A percentile compares a stretch with the other conserved stretches of the same genome.
phyloP scores from a whole-genome alignment of 1,140 invertebrate species.

The Drosophila sp. region DNA sequence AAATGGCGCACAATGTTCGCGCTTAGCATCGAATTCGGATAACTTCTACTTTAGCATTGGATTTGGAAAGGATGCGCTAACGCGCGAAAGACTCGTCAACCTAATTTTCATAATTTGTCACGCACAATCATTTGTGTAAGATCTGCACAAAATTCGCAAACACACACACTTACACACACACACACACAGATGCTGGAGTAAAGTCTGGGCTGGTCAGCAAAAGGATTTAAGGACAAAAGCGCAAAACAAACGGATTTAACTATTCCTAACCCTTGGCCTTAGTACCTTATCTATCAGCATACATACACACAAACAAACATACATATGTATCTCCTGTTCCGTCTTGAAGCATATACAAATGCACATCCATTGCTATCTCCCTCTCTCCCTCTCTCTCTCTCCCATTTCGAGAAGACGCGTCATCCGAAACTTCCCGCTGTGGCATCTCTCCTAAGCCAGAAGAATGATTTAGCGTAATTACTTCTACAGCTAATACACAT shows the following conservation, averaged over 20 bases:
- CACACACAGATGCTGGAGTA: background rate
- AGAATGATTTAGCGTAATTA: slow-evolving; percentile 48
- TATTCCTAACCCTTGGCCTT: slow-evolving; percentile 70
- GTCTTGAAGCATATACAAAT: too few relatives aligned
- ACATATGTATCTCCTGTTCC: background rate
- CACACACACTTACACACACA: slow-evolving; percentile 8
- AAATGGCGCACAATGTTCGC: slow-evolving; percentile 22
- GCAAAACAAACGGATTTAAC: slow-evolving; percentile 78
- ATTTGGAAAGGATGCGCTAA: slow-evolving; percentile 58
- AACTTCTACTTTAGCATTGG: slow-evolving; percentile 3
- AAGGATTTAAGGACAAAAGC: slow-evolving; percentile 72
- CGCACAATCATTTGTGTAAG: slow-evolving; percentile 72
- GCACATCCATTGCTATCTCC: slow-evolving; percentile 7
- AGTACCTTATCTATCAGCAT: slow-evolving; percentile 7
- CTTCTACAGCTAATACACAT: slow-evolving; percentile 12
- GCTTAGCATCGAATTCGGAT: background rate
- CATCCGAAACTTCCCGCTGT: slow-evolving; percentile 19
- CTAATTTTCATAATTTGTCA: slow-evolving; percentile 83
- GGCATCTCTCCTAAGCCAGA: slow-evolving; percentile 16
- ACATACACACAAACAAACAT: background rate
- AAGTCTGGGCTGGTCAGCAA: slow-evolving; percentile 53
- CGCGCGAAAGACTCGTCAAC: slow-evolving; percentile 54
- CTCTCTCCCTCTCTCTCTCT: slow-evolving; percentile 3
- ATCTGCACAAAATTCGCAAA: slow-evolving; percentile 62
- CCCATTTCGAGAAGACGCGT: background rate